phyloP scores from a whole-genome alignment of 2,888 invertebrate species.

The Hydraecia micacea region DNA sequence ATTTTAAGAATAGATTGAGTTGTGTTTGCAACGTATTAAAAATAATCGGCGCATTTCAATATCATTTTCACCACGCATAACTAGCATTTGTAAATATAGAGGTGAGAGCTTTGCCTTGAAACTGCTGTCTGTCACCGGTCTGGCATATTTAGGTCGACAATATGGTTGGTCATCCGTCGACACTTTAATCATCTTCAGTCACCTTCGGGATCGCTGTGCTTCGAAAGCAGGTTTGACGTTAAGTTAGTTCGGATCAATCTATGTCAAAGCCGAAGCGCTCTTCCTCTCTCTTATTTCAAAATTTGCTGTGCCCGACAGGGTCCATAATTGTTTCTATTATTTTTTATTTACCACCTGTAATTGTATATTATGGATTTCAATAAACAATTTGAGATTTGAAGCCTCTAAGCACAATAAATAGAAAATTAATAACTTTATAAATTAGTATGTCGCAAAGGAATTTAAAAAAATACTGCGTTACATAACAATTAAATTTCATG shows the following conservation, averaged over 20 bases:
- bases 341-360: no score
- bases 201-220: neutral
- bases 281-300: no score
- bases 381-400: no score
- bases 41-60: no score
- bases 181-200: no score
- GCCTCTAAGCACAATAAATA: neutral
- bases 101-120: neutral
- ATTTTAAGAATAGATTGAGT: neutral
- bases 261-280: no score
- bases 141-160: neutral
- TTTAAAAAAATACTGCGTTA: neutral
- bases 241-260: neutral
- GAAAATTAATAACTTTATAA: neutral
- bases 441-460: neutral
- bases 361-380: no score
- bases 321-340: no score
- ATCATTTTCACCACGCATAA: neutral
- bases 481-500: neutral
- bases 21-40: constrained; percentile 1
- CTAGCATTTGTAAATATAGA: neutral
- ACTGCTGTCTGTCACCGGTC: neutral
- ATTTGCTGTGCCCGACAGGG: no score
- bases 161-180: neutral
- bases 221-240: neutral